Conservation (phyloP, 2,888 invertebrate species). For the Caenorhabditis auriculariae region DNA sequence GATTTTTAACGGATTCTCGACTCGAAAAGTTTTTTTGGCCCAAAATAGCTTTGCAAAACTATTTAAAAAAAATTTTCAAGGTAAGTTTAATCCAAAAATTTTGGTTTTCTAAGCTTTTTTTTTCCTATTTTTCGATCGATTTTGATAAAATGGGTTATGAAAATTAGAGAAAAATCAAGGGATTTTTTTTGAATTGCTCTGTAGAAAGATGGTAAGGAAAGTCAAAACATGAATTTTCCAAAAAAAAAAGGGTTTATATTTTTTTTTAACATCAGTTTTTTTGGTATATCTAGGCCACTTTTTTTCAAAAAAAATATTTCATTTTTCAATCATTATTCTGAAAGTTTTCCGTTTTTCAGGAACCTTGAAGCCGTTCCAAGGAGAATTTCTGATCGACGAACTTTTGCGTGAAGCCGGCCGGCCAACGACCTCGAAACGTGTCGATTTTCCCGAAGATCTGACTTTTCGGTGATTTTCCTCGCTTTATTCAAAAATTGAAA, state of each 20-base stretch:
- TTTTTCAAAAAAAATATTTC: not conserved
- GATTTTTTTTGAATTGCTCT: not conserved
- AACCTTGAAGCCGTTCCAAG: conserved; percentile 20
- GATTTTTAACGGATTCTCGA: no score
- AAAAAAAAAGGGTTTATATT: no score
- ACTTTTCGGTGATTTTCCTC: conserved; percentile 10
- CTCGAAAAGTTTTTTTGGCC: no score
- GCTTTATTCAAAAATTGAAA: not conserved
- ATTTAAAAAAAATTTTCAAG: no score
- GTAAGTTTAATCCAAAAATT: no score
- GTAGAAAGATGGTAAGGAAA: not conserved
- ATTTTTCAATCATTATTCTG: not conserved
- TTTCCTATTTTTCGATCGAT: no score
- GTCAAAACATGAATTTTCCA: not conserved
- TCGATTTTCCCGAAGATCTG: conserved; percentile 34
- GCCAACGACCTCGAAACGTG: conserved; percentile 30
- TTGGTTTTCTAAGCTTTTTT: no score
- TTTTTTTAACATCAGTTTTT: not conserved
- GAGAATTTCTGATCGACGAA: conserved; percentile 33
- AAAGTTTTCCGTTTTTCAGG: conserved; percentile 5
- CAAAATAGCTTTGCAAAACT: no score
- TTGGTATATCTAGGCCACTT: not conserved
- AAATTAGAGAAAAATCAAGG: not conserved
- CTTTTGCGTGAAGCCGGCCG: conserved; percentile 31
- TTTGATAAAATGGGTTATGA: not conserved